phyloP scores from a whole-genome alignment of 2,888 invertebrate genomes.

The Drosophila phalerata region DNA sequence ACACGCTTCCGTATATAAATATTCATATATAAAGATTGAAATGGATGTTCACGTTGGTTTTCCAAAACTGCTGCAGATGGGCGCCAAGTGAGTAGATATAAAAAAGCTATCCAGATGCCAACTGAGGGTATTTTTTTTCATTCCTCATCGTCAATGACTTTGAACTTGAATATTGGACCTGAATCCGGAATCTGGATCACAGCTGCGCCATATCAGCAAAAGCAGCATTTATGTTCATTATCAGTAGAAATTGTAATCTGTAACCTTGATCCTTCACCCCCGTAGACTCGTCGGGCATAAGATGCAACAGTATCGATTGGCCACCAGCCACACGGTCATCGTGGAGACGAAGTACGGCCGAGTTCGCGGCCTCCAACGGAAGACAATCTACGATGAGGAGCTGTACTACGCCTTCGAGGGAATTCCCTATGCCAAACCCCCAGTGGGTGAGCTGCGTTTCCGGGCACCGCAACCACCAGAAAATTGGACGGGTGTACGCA shows the following conservation, averaged over 20 bases:
- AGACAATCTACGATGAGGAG: slow-evolving; percentile 73
- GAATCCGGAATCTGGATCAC: slow-evolving; percentile 6
- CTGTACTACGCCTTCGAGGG: slow-evolving; percentile 83
- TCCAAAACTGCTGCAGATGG: slow-evolving; percentile 53
- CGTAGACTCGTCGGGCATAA: slow-evolving; percentile 73
- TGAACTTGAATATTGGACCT: slow-evolving; percentile 32
- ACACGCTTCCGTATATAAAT: not conserved
- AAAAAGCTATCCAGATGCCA: not conserved
- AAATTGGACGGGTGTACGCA: slow-evolving; percentile 85
- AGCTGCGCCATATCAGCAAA: slow-evolving; percentile 2
- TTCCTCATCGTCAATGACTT: slow-evolving; percentile 7
- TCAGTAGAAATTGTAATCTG: slow-evolving; percentile 24
- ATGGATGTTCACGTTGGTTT: slow-evolving; percentile 67
- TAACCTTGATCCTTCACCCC: not conserved
- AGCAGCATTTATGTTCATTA: slow-evolving; percentile 8
- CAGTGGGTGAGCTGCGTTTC: slow-evolving; percentile 82
- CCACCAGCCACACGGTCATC: slow-evolving; percentile 73
- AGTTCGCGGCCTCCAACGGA: slow-evolving; percentile 76
- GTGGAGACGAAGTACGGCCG: slow-evolving; percentile 76
- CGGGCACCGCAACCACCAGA: slow-evolving; percentile 85
- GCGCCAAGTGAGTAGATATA: slow-evolving; percentile 55
- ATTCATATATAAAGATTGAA: not conserved
- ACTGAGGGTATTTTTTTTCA: not conserved
- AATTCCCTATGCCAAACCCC: slow-evolving; percentile 84
- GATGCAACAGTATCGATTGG: slow-evolving; percentile 70